phyloP scores from a whole-genome alignment of 1,140 invertebrate genomes.

The Lycorma delicatula region DNA sequence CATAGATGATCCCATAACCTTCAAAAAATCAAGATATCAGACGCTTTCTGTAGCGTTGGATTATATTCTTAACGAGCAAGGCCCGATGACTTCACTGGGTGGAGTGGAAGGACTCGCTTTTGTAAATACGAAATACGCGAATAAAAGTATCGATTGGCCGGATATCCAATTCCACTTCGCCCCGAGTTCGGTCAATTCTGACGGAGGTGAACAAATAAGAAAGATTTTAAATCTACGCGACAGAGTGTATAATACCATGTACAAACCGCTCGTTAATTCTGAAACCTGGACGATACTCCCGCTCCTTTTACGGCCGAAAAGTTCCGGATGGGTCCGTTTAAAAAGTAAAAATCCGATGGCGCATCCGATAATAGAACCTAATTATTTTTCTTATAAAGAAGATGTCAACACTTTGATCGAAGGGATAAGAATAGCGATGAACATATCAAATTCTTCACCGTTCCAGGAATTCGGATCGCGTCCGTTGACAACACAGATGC shows the following conservation, averaged over 20 bases:
- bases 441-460: conserved; percentile 64
- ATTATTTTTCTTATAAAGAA: conserved; percentile 75
- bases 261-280: conserved; percentile 63
- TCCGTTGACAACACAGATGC: conserved; percentile 67
- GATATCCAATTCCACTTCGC: conserved; percentile 83
- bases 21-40: conserved; percentile 68
- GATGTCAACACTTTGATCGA: conserved; percentile 67
- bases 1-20: conserved; percentile 67
- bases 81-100: conserved; percentile 64
- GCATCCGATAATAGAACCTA: conserved; percentile 82
- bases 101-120: conserved; percentile 77
- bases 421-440: conserved; percentile 72
- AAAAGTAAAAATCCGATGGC: conserved; percentile 68
- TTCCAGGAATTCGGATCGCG: conserved; percentile 72
- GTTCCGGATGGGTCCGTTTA: conserved; percentile 70
- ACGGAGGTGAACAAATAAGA: conserved; percentile 63
- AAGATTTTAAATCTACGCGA: conserved; percentile 68
- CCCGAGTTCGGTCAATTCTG: conserved; percentile 70
- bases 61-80: conserved; percentile 68
- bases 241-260: conserved; percentile 73
- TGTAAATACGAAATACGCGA: conserved; percentile 73
- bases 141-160: conserved; percentile 61
- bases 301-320: conserved; percentile 68
- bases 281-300: conserved; percentile 81
- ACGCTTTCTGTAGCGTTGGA: conserved; percentile 67